Conservation (phyloP, 2,888 invertebrate genomes). For the Theristus sp. region DNA sequence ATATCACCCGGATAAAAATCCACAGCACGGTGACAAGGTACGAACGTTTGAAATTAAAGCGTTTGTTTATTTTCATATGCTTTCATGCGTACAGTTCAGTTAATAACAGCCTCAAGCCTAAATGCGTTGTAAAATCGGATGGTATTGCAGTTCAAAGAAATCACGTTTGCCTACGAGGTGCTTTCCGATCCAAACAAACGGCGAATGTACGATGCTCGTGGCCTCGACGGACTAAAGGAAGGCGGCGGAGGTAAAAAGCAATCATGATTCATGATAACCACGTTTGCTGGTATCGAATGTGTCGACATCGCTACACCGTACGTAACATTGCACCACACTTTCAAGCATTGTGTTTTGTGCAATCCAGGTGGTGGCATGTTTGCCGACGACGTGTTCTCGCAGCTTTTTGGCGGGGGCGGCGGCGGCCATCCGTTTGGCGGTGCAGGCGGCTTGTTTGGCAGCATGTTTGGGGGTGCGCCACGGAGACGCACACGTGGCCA, state of each 20-base stretch:
- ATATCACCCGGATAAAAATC: constrained; percentile 75
- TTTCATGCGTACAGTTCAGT: too few relatives aligned
- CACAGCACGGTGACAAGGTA: constrained; percentile 62
- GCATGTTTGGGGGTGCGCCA: constrained; percentile 26
- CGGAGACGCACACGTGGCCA: constrained; percentile 42
- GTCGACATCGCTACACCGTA: too few relatives aligned
- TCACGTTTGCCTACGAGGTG: constrained; percentile 81
- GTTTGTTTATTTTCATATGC: too few relatives aligned
- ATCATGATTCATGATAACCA: not conserved
- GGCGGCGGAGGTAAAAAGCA: constrained; percentile 38
- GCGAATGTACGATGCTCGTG: constrained; percentile 63
- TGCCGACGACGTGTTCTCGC: constrained; percentile 46
- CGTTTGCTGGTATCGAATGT: too few relatives aligned
- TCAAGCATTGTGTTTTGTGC: too few relatives aligned
- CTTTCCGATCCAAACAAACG: constrained; percentile 70
- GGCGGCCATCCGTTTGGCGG: constrained; percentile 30
- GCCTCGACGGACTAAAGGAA: constrained; percentile 68
- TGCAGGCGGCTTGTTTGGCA: constrained; percentile 16
- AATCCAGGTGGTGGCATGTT: not conserved
- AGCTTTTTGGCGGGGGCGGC: constrained; percentile 44
- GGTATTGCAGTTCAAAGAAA: constrained; percentile 64
- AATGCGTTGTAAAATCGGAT: too few relatives aligned
- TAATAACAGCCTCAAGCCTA: too few relatives aligned
- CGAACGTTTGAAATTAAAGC: too few relatives aligned
- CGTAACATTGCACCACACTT: too few relatives aligned